Evolutionary conservation across 2,113 vertebrate species (phyloP).

Genomic region (Axis porcinus): DNA sequence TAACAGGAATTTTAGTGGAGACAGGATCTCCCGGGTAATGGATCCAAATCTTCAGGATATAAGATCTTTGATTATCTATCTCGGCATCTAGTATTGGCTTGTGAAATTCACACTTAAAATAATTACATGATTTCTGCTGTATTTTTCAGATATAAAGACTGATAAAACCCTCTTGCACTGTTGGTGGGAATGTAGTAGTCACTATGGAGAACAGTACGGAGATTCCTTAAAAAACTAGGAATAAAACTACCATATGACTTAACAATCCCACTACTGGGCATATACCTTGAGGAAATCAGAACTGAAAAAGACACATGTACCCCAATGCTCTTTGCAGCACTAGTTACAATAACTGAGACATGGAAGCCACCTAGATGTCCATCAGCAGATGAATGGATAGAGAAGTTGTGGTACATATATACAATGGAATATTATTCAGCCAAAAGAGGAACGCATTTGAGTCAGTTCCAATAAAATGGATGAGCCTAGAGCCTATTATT

Average conservation of each 20-base stretch:
- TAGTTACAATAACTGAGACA: not conserved
- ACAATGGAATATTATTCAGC: not conserved
- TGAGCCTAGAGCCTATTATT: not conserved
- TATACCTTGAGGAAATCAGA: not conserved
- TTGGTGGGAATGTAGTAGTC: not conserved
- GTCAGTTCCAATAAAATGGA: not conserved
- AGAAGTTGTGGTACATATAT: not conserved
- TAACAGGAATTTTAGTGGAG: not conserved
- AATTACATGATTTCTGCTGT: constrained; percentile 6
- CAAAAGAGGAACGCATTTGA: not conserved
- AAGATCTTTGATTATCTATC: not conserved
- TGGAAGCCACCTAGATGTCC: not conserved
- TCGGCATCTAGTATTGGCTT: not conserved
- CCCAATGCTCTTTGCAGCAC: not conserved
- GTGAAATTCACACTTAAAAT: constrained; percentile 21
- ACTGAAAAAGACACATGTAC: not conserved
- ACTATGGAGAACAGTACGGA: not conserved
- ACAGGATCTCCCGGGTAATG: not conserved
- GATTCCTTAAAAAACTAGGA: not conserved
- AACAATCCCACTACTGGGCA: not conserved
- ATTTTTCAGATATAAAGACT: constrained; percentile 28
- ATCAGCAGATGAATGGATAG: not conserved
- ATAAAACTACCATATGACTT: not conserved
- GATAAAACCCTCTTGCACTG: not conserved
- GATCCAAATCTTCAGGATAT: not conserved